phyloP scores from a whole-genome alignment of 2,797 vertebrate species.

The Chaetodon trifasciatus region DNA sequence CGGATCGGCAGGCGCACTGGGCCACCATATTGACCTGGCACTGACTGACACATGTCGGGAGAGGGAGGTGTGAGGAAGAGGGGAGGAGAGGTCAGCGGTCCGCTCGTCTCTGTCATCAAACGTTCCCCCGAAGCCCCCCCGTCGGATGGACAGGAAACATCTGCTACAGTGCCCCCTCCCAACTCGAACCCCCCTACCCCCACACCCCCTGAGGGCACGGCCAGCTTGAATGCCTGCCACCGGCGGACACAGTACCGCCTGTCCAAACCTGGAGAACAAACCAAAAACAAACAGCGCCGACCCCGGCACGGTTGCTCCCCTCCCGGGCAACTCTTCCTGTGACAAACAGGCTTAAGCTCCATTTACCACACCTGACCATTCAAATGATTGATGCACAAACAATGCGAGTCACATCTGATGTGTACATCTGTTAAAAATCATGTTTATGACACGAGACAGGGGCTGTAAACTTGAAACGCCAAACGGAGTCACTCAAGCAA shows the following conservation, averaged over 20 bases:
- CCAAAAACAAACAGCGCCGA: conserved; percentile 38
- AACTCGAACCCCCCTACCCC: not conserved
- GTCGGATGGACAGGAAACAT: conserved; percentile 66
- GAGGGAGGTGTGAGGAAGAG: conserved; percentile 68
- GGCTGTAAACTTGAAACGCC: conserved; percentile 37
- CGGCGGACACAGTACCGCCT: conserved; percentile 39
- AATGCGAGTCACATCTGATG: conserved; percentile 20
- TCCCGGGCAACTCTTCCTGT: conserved; percentile 24
- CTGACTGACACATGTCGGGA: conserved; percentile 82
- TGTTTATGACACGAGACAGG: conserved; percentile 35
- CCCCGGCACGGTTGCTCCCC: not conserved
- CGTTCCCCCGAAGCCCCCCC: conserved; percentile 13
- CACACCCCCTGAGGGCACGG: conserved; percentile 37
- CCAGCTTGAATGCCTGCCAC: conserved; percentile 63
- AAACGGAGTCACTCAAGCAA: conserved; percentile 43
- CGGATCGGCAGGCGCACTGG: conserved; percentile 67
- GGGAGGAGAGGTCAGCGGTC: conserved; percentile 65
- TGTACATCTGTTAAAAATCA: conserved; percentile 42
- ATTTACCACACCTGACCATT: conserved; percentile 48
- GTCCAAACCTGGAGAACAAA: conserved; percentile 52
- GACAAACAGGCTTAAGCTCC: conserved; percentile 52
- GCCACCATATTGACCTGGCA: conserved; percentile 81
- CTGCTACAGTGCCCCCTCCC: conserved; percentile 63
- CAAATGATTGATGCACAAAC: conserved; percentile 60
- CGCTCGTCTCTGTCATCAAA: conserved; percentile 62